Evolutionary conservation across 2,888 invertebrate genomes (phyloP), one percentile per base, ranked within the genome.

Genomic region (Tridacna crocea): DNA sequence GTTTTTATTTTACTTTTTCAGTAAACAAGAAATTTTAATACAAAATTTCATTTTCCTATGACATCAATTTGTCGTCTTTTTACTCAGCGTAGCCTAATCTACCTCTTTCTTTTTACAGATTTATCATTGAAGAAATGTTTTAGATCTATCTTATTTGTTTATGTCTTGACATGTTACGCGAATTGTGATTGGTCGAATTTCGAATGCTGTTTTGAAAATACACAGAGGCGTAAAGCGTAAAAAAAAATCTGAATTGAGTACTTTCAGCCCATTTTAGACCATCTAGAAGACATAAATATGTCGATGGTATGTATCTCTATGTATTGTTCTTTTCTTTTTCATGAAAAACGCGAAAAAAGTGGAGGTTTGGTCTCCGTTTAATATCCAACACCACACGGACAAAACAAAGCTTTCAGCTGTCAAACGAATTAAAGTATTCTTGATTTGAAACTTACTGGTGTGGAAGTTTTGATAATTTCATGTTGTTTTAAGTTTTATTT

Each of bases 171-270:
- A 66, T 77, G 68, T 58, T 65, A 73, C 12, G 3, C 19, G 63
- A 24, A 27, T 46, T 73, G n/a, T 78, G 63, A 78, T 78, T 78
- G 78, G 78, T 78, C 55, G 65, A 58, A 47, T 58, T 77, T 77
- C 70, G 70, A 77, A 77, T 58, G 58, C 46, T 46, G 27, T 77
- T 77, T 77, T 77, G 77, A 77, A 77, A 77, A 77, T 47, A 75
- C 13, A 75, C 66, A 19, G 63, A 55, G 46, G 47, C 47, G 27
- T 27, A 48, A 36, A 11, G 24, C 51, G n/a, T 75, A 3, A 66
- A 75, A 75, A 75, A 75, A 22, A 55, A 65, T 75, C 66, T n/a
- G n/a, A 75, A 75, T 8, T 27, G 26, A 24, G 11, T 10, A 11
- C 19, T 75, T 66, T 63, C 13, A 22, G n/a, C 0, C 1, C 24